Base-by-base conservation (phyloP, 2,888 invertebrate species). In the Barypeithes pellucidus region DNA sequence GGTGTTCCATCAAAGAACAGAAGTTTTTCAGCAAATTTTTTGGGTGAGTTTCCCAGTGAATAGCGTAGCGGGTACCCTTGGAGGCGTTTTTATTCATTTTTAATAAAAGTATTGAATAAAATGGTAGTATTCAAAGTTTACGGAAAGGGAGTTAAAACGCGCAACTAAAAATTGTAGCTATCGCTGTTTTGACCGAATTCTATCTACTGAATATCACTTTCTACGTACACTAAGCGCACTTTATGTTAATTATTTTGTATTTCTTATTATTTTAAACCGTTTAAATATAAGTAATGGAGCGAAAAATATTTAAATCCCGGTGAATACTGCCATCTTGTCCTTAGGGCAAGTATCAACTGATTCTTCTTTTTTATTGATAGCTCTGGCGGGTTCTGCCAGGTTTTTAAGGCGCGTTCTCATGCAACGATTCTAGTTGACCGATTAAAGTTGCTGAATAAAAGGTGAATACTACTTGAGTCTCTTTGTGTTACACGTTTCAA, bases 1-100 rank as follows among this genome's bases (percentile, higher is more conserved):
- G 93, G 83, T 91, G 90, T 86, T 92, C 92, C 82, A 93, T 88
- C 47, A 93, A 87, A 81, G 91, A 90, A 76, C 92, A 92, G 82
- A 93, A 90, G 81, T 91, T 89, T 63, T 91, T 90, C 83, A 91
- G 89, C 78, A 92, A 87, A 82, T 91, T 91, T 79, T 90, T 89
- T 24, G 92, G 90, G 85, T 93, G 79, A 47, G 78, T 78, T 69
- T 80, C 79, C 60, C 79, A 79, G 52, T 79, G 76, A 22, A 80
- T 77, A 20, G 76, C 78, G 52, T 77, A 80, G 70, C 77, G 77
- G 5, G 67, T 59, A 3, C 39, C 39, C 50, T 69, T 73, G 14
- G 20, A 66, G 20, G 33, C 12, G 43, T 72, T 67, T 50, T 71
- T 71, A n/a, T 60, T 72, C 71, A 72, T 72, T 24, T 59, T 69